Conservation (phyloP, 1,140 invertebrate species). For the fruit fly (Drosophila melanogaster) region Release_6_plus_ISO1_MT NT_033779.5:7864001-7864500, state of each 20-base stretch:
- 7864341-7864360: conserved; percentile 22
- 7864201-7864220: conserved; percentile 65
- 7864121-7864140: conserved; percentile 41
- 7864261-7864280: conserved; percentile 64
- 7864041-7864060: conserved; percentile 65
- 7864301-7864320: conserved; percentile 32
- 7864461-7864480: conserved; percentile 48
- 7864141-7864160: conserved; percentile 75
- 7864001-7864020: neutral
- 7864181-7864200: conserved; percentile 47
- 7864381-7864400: conserved; percentile 81
- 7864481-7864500: conserved; percentile 18
- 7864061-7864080: conserved; percentile 74
- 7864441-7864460: conserved; percentile 19
- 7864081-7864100: conserved; percentile 72
- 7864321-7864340: conserved; percentile 2
- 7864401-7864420: conserved; percentile 76
- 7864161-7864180: conserved; percentile 71
- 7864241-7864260: conserved; percentile 62
- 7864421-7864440: conserved; percentile 67
- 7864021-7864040: conserved; percentile 25
- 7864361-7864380: conserved; percentile 74
- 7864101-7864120: conserved; percentile 70
- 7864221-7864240: conserved; percentile 35
- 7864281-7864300: conserved; percentile 30